Evolutionary conservation across 2,888 invertebrate genomes (phyloP).

Genomic region (Volucella zonaria): DNA sequence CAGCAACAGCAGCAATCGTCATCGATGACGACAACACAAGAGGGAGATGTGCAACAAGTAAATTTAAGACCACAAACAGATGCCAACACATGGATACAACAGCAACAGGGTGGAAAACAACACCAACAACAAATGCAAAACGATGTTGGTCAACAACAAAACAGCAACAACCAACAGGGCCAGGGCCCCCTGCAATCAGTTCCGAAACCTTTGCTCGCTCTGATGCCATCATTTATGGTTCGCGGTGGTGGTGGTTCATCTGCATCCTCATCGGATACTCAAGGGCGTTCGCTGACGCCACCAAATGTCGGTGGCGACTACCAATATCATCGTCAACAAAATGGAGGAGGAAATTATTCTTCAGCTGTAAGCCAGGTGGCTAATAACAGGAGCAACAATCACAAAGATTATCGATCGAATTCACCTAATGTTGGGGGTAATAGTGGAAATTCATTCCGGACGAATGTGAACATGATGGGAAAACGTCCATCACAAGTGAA

Average conservation of each 20-base stretch:
- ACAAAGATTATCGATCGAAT: slow-evolving; percentile 77
- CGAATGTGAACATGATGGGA: slow-evolving; percentile 78
- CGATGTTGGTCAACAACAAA: slow-evolving; percentile 78
- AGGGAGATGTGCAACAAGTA: slow-evolving; percentile 74
- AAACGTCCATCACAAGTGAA: slow-evolving; percentile 79
- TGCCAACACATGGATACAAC: slow-evolving; percentile 80
- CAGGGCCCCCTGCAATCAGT: slow-evolving; percentile 84
- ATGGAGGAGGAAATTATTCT: slow-evolving; percentile 68
- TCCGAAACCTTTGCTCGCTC: slow-evolving; percentile 88
- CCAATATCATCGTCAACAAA: slow-evolving; percentile 72
- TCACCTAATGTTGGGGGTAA: slow-evolving; percentile 75
- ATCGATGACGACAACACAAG: slow-evolving; percentile 55
- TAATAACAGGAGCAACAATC: slow-evolving; percentile 60
- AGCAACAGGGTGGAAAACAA: slow-evolving; percentile 75
- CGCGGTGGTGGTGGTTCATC: slow-evolving; percentile 75
- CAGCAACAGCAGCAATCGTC: slow-evolving; percentile 53
- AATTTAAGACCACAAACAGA: slow-evolving; percentile 82
- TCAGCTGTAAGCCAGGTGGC: slow-evolving; percentile 52
- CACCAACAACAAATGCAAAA: slow-evolving; percentile 83
- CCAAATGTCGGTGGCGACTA: slow-evolving; percentile 59
- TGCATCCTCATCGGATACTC: slow-evolving; percentile 68
- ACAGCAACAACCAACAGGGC: slow-evolving; percentile 82
- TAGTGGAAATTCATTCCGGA: slow-evolving; percentile 77
- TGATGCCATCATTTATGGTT: slow-evolving; percentile 90
- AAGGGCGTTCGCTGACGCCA: slow-evolving; percentile 66